Conservation (phyloP, 2,888 invertebrate species). For the Eustalomyia histrio region DNA sequence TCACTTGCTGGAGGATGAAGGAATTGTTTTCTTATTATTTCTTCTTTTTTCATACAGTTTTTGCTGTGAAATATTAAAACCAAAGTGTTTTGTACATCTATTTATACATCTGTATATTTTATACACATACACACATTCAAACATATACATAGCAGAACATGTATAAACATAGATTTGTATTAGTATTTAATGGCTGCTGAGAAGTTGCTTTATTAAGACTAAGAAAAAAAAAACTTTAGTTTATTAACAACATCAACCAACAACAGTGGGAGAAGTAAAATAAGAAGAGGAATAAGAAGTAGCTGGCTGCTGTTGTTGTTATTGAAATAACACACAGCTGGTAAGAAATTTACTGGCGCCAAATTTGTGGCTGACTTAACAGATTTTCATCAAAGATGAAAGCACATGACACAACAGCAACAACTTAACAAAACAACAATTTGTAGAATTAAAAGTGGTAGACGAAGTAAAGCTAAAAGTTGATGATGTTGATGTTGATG, state of each 20-base stretch:
- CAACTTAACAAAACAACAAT: conserved; percentile 59
- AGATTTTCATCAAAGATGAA: conserved; percentile 74
- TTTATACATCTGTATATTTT: conserved; percentile 12
- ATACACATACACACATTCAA: neutral
- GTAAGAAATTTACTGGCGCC: conserved; percentile 76
- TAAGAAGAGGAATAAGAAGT: too few species aligned
- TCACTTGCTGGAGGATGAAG: conserved; percentile 40
- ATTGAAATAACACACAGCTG: conserved; percentile 69
- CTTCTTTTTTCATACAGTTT: neutral
- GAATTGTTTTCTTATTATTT: neutral
- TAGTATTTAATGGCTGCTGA: conserved; percentile 17
- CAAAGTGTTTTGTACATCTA: conserved; percentile 45
- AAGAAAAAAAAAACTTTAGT: conserved; percentile 24
- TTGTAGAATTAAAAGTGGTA: conserved; percentile 26
- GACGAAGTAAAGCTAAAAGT: neutral
- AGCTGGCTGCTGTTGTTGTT: conserved; percentile 45
- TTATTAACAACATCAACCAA: conserved; percentile 54
- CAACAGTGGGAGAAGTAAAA: conserved; percentile 13
- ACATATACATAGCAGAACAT: neutral
- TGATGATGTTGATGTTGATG: neutral
- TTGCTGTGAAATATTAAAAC: conserved; percentile 41
- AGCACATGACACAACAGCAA: conserved; percentile 53
- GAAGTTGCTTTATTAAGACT: conserved; percentile 7
- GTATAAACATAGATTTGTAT: conserved; percentile 25
- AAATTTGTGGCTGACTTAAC: conserved; percentile 77